Conservation (phyloP, 2,113 vertebrate species). For the Calypte anna region DNA sequence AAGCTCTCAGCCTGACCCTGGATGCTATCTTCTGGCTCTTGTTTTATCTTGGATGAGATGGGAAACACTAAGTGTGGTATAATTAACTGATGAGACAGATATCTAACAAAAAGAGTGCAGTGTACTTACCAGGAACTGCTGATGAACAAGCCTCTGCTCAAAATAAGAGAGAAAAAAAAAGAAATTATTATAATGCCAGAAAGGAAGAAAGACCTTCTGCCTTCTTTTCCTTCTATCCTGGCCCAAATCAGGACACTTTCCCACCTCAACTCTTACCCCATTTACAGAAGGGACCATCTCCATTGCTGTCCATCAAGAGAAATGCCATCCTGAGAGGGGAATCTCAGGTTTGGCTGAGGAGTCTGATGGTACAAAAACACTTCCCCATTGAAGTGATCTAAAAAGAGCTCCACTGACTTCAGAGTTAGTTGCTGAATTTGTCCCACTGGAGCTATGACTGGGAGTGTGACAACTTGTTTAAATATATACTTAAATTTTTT, state of each 20-base stretch:
- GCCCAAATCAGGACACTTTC: no score
- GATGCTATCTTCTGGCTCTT: not conserved
- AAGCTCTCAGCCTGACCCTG: not conserved
- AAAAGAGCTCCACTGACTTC: not conserved
- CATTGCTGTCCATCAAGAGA: not conserved
- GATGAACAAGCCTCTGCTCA: slow-evolving; percentile 85
- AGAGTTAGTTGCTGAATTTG: not conserved
- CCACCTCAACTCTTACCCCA: not conserved
- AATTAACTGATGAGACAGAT: not conserved
- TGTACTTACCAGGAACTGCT: slow-evolving; percentile 83
- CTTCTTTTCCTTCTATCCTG: not conserved
- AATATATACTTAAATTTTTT: not conserved
- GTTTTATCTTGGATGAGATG: not conserved
- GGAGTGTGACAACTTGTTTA: not conserved
- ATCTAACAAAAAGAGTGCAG: not conserved
- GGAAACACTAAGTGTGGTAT: not conserved
- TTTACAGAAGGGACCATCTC: not conserved
- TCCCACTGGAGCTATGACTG: not conserved
- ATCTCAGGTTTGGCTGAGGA: not conserved
- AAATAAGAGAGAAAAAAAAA: slow-evolving; percentile 46
- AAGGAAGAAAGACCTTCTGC: not conserved
- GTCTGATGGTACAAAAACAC: not conserved
- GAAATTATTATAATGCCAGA: not conserved
- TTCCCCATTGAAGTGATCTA: not conserved
- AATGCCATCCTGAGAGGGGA: fast-evolving